Percentiles rank a stretch among this genome's conserved stretches.
Conservation (phyloP, 2,888 invertebrate genomes). For the Xestia xanthographa region DNA sequence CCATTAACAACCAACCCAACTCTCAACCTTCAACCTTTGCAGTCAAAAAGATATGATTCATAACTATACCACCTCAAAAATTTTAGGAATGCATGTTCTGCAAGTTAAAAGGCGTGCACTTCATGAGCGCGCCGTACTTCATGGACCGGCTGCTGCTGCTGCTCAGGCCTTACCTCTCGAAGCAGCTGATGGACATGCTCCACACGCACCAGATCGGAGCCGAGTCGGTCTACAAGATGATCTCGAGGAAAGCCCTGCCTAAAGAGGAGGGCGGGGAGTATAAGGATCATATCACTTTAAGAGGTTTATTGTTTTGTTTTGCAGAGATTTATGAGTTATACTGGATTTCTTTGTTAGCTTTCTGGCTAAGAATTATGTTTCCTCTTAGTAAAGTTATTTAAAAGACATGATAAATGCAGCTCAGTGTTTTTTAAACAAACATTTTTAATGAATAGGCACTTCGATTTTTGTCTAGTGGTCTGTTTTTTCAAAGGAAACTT, state of each 20-base stretch:
- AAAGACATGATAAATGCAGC: no score
- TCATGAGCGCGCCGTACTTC: slow-evolving; percentile 92
- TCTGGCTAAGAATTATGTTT: background rate
- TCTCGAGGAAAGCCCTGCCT: slow-evolving; percentile 91
- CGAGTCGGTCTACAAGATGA: slow-evolving; percentile 85
- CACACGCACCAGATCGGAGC: slow-evolving; percentile 88
- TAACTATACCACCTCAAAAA: background rate
- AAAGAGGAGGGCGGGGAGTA: slow-evolving; percentile 92
- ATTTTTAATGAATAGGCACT: no score
- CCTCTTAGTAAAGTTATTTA: no score
- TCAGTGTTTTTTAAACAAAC: no score
- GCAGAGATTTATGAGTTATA: background rate
- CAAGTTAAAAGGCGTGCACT: slow-evolving; percentile 92
- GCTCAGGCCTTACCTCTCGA: slow-evolving; percentile 94
- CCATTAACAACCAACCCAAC: no score
- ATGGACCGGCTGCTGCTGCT: slow-evolving; percentile 93
- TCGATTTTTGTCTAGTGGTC: no score
- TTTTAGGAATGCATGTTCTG: slow-evolving; percentile 92
- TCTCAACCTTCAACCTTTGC: no score
- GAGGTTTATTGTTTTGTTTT: slow-evolving; percentile 67
- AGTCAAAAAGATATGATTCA: background rate
- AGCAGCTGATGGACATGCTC: slow-evolving; percentile 89
- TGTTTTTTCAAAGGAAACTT: no score
- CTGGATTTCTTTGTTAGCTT: background rate
- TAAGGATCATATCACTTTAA: slow-evolving; percentile 77